A percentile compares a stretch with the other conserved stretches of the same genome.
Evolutionary conservation across 92 coral and sea anemone species (phyloP).

Genomic region (Phenganax stokvisi): DNA sequence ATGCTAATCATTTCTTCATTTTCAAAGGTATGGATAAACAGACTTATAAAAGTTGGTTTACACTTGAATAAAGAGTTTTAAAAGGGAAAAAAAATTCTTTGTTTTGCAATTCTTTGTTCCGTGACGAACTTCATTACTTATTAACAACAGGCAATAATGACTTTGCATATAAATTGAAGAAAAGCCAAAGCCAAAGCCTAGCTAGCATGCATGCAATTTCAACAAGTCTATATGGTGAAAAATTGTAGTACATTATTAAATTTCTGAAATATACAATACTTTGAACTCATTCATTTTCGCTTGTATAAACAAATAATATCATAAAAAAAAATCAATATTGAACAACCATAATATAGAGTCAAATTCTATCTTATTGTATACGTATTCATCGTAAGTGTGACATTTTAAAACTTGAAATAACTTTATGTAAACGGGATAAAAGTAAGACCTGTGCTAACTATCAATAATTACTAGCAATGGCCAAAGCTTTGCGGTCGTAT

Average conservation of each 20-base stretch:
- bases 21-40: no score
- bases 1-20: no score
- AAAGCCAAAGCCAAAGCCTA: neutral
- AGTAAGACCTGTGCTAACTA: neutral
- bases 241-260: neutral
- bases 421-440: no score
- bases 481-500: conserved; percentile 65
- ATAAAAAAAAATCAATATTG: no score
- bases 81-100: conserved; percentile 13
- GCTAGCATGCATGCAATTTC: no score
- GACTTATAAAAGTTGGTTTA: neutral
- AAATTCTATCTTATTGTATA: no score
- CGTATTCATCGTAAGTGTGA: no score
- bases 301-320: no score
- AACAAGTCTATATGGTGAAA: neutral
- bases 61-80: neutral
- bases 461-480: conserved; percentile 41
- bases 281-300: no score
- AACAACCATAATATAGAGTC: no score
- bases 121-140: conserved; percentile 23
- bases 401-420: no score
- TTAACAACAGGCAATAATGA: neutral
- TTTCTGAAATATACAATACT: no score
- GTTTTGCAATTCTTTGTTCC: conserved; percentile 24
- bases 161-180: conserved; percentile 6